A percentile compares a stretch with the other conserved stretches of the same genome.
These are phyloP conservation scores for Saccopteryx bilineata DNA, from an alignment of 2,113 vertebrate species.

Conservation along the genomic window DNA sequence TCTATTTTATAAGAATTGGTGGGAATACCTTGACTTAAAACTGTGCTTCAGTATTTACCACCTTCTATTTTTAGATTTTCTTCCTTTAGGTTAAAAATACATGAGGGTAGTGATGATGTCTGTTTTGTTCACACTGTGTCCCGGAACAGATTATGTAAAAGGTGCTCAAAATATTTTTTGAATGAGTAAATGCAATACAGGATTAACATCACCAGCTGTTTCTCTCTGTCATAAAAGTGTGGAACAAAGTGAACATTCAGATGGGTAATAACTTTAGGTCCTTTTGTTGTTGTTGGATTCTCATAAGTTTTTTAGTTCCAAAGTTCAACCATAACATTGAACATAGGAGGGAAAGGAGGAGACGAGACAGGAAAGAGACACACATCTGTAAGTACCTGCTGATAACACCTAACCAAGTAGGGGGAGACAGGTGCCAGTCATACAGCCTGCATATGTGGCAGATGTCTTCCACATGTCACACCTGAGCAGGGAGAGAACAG, in stretches of 20 bases:
- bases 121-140: background rate
- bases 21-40: background rate
- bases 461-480: background rate
- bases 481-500: background rate
- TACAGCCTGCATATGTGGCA: background rate
- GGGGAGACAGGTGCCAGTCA: background rate
- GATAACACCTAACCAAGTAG: fast-evolving
- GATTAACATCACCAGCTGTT: background rate
- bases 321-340: background rate
- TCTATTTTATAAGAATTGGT: background rate
- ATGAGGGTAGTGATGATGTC: background rate
- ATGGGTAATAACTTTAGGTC: background rate
- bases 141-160: background rate
- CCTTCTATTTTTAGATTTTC: background rate
- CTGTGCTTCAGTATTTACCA: background rate
- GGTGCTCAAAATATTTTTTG: background rate
- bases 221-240: background rate
- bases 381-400: background rate
- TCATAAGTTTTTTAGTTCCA: background rate
- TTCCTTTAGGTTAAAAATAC: background rate
- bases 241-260: background rate
- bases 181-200: background rate
- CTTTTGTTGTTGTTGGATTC: background rate
- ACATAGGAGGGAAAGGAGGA: background rate
- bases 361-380: background rate